Evolutionary conservation across 2,797 vertebrate genomes (phyloP).

Genomic region (Spheniscus humboldti): DNA sequence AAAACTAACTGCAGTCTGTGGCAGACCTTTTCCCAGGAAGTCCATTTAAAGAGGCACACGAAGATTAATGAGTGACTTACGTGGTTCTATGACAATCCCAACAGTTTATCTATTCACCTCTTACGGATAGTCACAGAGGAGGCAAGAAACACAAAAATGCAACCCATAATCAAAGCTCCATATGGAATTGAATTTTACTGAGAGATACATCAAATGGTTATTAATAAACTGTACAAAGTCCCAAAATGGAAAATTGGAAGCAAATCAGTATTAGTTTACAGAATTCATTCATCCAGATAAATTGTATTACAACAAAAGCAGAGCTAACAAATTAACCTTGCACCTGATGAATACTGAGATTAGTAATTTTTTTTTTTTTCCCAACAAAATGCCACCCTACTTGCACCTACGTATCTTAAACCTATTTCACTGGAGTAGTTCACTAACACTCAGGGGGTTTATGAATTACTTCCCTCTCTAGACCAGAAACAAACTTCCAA

Average conservation of each 20-base stretch:
- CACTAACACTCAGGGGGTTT: neutral
- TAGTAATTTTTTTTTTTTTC: neutral
- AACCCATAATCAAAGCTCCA: neutral
- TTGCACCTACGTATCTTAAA: neutral
- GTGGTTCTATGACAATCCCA: neutral
- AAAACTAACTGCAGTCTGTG: neutral
- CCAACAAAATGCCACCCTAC: neutral
- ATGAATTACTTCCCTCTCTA: neutral
- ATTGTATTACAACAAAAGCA: neutral
- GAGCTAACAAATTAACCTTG: neutral
- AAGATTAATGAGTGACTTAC: neutral
- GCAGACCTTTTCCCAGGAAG: neutral
- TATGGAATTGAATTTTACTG: neutral
- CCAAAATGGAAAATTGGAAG: neutral
- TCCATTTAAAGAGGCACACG: neutral
- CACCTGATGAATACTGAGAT: neutral
- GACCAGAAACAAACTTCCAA: neutral
- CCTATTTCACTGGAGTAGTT: neutral
- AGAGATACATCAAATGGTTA: neutral
- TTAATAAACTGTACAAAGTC: neutral
- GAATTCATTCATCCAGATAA: neutral
- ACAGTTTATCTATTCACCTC: neutral
- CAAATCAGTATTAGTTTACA: neutral
- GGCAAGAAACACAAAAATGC: neutral
- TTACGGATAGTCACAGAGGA: accelerated